Conservation (phyloP, 1,140 invertebrate genomes). For the Heliconius eleuchia region DNA sequence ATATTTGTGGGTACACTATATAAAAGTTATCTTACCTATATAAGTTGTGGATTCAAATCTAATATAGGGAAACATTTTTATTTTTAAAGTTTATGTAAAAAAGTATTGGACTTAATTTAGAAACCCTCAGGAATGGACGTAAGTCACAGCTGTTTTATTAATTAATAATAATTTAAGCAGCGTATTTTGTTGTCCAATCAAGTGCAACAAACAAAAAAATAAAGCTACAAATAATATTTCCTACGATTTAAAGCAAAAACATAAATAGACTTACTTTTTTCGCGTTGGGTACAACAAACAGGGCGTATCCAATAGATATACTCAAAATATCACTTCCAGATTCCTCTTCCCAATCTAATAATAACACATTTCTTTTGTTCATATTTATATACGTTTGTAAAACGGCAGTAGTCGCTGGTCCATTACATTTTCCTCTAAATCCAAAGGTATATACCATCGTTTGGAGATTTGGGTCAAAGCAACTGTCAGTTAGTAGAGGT, state of each 20-base stretch:
- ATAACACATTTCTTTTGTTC: slow-evolving; percentile 64
- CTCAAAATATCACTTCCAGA: slow-evolving; percentile 59
- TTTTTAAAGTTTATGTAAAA: no score
- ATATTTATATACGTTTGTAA: slow-evolving; percentile 56
- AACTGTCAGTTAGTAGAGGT: slow-evolving; percentile 45
- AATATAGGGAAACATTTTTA: no score
- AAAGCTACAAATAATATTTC: not conserved
- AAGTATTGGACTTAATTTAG: no score
- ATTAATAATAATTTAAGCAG: no score
- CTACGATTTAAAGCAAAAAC: not conserved
- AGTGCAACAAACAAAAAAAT: not conserved
- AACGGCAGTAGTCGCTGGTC: slow-evolving; percentile 64
- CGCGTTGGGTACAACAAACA: slow-evolving; percentile 63
- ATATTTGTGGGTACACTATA: no score
- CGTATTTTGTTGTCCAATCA: no score
- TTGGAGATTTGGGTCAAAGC: slow-evolving; percentile 50
- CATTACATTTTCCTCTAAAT: slow-evolving; percentile 53
- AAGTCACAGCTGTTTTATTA: no score
- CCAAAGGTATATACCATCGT: slow-evolving; percentile 70
- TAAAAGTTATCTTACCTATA: no score
- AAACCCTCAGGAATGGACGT: no score
- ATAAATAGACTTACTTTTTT: slow-evolving; percentile 52
- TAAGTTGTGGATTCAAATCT: no score
- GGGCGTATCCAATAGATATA: slow-evolving; percentile 58
- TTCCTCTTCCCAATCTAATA: slow-evolving; percentile 71